phyloP scores from a whole-genome alignment of 1,140 invertebrate genomes.

The Drosophila seguyi region DNA sequence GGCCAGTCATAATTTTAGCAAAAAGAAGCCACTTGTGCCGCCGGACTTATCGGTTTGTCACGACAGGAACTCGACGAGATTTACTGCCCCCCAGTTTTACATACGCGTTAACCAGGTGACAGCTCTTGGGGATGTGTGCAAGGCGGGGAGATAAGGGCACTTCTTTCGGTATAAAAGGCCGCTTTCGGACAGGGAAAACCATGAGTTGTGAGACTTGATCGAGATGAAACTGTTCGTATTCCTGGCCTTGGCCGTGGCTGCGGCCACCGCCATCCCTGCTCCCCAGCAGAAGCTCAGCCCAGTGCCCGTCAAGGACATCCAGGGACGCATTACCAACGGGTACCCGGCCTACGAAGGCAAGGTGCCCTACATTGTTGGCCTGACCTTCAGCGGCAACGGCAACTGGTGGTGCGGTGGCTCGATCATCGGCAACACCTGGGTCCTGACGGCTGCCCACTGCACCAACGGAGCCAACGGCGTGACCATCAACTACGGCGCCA shows the following conservation, averaged over 20 bases:
- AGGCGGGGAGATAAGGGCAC: slow-evolving; percentile 10
- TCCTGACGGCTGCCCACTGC: slow-evolving; percentile 88
- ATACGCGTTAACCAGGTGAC: background rate
- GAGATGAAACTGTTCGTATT: slow-evolving; percentile 46
- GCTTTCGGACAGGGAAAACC: background rate
- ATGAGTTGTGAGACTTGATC: slow-evolving; percentile 19
- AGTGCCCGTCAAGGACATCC: slow-evolving; percentile 45
- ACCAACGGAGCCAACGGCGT: slow-evolving; percentile 41
- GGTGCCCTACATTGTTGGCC: slow-evolving; percentile 86
- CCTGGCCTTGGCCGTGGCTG: slow-evolving; percentile 34
- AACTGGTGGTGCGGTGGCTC: slow-evolving; percentile 87
- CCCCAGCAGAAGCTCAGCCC: slow-evolving; percentile 36
- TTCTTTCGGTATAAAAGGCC: slow-evolving; percentile 22
- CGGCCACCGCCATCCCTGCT: slow-evolving; percentile 31
- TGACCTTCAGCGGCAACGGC: slow-evolving; percentile 79
- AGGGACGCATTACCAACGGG: too few relatives aligned
- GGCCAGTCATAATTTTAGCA: slow-evolving; percentile 11
- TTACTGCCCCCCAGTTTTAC: slow-evolving; percentile 10
- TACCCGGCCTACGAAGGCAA: too few relatives aligned
- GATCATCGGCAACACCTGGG: too few relatives aligned
- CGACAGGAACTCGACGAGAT: slow-evolving; percentile 12
- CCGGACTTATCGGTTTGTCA: slow-evolving; percentile 11
- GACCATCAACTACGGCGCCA: slow-evolving; percentile 71
- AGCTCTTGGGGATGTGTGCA: background rate
- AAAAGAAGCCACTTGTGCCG: background rate